These are phyloP conservation scores for Rousettus madagascariensis DNA, from an alignment of 2,797 vertebrate species.

Conservation along the genomic window DNA sequence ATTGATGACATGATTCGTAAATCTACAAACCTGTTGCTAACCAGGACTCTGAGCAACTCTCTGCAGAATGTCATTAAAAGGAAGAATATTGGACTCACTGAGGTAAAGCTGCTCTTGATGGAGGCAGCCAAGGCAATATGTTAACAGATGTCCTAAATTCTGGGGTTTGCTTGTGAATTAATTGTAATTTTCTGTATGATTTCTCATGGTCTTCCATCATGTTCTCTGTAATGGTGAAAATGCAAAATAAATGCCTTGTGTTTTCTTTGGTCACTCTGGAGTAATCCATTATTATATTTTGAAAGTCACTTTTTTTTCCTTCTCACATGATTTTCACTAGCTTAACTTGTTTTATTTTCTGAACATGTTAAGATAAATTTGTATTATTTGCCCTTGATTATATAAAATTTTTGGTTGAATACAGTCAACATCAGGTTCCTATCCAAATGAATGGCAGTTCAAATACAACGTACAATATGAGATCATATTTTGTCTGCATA, in stretches of 20 bases:
- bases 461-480: neutral
- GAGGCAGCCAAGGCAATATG: neutral
- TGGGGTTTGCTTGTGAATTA: neutral
- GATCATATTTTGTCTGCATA: neutral
- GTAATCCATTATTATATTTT: neutral
- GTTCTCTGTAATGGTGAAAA: neutral
- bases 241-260: neutral
- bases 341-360: constrained; percentile 34
- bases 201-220: neutral
- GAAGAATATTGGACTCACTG: constrained; percentile 94
- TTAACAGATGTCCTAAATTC: neutral
- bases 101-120: constrained; percentile 84
- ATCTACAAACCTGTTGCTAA: constrained; percentile 95
- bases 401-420: neutral
- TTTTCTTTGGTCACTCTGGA: neutral
- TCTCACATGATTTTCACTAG: constrained; percentile 13
- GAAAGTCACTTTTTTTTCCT: neutral
- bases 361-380: neutral
- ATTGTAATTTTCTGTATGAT: neutral
- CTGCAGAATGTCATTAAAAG: constrained; percentile 97
- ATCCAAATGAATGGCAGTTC: neutral
- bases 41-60: constrained; percentile 94
- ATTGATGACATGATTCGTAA: constrained; percentile 98
- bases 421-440: neutral
- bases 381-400: neutral